phyloP scores from a whole-genome alignment of 2,113 vertebrate species.

The Arenaria interpres region DNA sequence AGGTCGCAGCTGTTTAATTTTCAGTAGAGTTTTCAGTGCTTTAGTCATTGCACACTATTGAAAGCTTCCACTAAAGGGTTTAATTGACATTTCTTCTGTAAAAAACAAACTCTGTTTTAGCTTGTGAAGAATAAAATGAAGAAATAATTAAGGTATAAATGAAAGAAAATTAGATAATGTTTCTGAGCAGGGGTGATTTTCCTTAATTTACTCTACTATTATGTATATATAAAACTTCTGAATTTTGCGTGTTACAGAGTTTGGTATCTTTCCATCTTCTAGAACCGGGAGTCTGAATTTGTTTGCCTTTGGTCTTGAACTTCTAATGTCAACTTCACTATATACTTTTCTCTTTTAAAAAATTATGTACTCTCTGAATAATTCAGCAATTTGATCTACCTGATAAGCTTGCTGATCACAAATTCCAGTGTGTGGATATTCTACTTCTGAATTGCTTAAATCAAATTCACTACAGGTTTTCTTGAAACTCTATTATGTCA shows the following conservation, averaged over 20 bases:
- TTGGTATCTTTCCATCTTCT: not conserved
- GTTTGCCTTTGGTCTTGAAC: not conserved
- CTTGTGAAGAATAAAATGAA: not conserved
- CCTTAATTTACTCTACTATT: not conserved
- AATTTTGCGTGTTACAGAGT: not conserved
- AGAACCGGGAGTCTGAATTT: not conserved
- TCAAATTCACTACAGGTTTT: not conserved
- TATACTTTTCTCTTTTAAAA: not conserved
- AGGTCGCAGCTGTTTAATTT: not conserved
- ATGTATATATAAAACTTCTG: not conserved
- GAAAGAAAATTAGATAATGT: not conserved
- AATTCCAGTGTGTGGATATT: not conserved
- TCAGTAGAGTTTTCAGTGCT: not conserved
- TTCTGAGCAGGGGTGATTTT: not conserved
- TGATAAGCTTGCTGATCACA: not conserved
- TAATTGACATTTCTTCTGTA: not conserved
- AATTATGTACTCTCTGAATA: not conserved
- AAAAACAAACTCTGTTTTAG: not conserved
- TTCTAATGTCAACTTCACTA: not conserved
- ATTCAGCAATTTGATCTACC: not conserved
- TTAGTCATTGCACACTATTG: not conserved
- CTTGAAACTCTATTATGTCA: not conserved
- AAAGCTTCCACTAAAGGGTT: not conserved
- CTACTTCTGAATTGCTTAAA: not conserved
- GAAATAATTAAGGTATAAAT: not conserved